phyloP scores from a whole-genome alignment of 2,113 vertebrate genomes.

The Calonectris borealis region DNA sequence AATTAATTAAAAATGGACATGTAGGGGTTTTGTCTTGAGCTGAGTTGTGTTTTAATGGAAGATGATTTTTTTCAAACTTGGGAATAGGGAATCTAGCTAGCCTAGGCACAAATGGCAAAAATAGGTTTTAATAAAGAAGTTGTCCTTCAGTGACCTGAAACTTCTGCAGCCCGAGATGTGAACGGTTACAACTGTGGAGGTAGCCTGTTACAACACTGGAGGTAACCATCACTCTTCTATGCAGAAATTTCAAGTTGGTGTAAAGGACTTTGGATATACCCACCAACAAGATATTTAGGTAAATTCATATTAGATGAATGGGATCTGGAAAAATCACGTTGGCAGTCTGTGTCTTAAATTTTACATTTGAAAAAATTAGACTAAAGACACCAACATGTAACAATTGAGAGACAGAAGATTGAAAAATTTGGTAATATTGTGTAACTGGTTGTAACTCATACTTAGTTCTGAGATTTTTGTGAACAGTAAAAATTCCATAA shows the following conservation, averaged over 20 bases:
- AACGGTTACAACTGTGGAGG: neutral
- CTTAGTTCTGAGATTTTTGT: neutral
- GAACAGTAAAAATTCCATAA: neutral
- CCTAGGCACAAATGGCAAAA: neutral
- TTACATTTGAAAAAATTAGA: neutral
- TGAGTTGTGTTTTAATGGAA: neutral
- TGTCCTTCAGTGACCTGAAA: neutral
- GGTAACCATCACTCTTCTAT: neutral
- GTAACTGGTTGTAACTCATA: neutral
- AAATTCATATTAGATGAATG: neutral
- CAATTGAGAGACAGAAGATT: neutral
- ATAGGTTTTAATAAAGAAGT: neutral
- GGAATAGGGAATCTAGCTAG: neutral
- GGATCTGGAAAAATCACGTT: neutral
- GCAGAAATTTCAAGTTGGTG: neutral
- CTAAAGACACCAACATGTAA: neutral
- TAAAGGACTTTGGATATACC: neutral
- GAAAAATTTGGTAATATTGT: neutral
- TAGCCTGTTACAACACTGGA: neutral
- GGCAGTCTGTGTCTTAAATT: neutral
- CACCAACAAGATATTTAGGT: neutral
- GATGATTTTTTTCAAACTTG: neutral
- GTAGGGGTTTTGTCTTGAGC: neutral
- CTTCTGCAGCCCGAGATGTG: neutral
- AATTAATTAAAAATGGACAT: neutral